Base-by-base conservation (phyloP, 2,888 invertebrate genomes). In the Prosapia bicincta region DNA sequence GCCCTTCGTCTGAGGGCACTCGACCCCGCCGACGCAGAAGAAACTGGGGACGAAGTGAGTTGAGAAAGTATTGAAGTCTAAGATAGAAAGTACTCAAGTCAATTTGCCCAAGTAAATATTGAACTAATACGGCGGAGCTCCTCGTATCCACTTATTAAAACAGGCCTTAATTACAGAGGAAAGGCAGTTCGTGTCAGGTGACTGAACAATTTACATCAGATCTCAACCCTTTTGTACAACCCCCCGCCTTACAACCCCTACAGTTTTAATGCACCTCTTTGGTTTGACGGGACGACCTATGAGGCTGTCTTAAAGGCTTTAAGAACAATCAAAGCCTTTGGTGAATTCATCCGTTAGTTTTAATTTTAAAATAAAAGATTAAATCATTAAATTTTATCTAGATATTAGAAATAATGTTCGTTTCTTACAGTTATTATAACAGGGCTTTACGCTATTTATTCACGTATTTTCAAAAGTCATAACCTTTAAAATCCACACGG, bases 131-230 rank as follows among this genome's bases (percentile, higher is more conserved):
- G 69, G 30, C 28, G 15, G 1, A 30, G 38, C 69, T 24, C 2
- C 26, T 66, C 24, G 26, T 67, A 72, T 66, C 66, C 72, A 72
- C 72, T 72, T 72, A 72, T 72, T 72, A 72, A 72, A 72, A 72
- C 72, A 72, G 66, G 66, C 72, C 72, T 66, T 72, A 72, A 72
- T 72, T 72, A 72, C 72, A 72, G 24, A 54, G 54, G 54, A 30
- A 72, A 72, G 72, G 54, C 54, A 54, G 70, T 26, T 30, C 69
- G 28, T 23, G 69, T 43, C 25, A 70, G 69, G 69, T 69, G 38
- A 54, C 54, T 54, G 54, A 54, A 54, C 54, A 54, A 54, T 54
- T 54, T 54, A 54, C 54, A 54, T 54, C 54, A 54, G 54, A 54
- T 26, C 69, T 69, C 26, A 69, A 28, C 20, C 30, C 69, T 68